These are phyloP conservation scores for Poecilia picta DNA, from an alignment of 2,797 vertebrate species.

Conservation along the genomic window DNA sequence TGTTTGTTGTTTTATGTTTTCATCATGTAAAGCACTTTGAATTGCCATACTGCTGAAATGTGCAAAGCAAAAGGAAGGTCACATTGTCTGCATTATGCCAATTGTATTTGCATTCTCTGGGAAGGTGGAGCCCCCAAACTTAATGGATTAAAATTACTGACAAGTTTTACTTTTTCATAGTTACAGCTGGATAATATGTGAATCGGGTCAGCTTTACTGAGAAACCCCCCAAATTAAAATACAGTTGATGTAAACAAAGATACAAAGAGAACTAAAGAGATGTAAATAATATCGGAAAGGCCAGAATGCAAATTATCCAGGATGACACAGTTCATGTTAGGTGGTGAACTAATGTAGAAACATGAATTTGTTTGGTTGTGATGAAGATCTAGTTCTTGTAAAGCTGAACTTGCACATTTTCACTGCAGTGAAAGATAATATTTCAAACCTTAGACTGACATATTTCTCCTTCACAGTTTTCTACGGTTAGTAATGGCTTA, in stretches of 20 bases:
- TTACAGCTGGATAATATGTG: background rate
- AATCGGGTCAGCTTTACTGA: background rate
- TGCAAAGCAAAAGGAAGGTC: background rate
- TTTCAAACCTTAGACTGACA: background rate
- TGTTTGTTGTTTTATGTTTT: too few species aligned
- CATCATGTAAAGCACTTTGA: too few species aligned
- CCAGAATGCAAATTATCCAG: background rate
- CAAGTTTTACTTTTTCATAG: background rate
- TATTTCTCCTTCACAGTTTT: background rate
- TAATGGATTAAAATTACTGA: background rate
- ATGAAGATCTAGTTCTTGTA: background rate
- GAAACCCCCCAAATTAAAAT: background rate
- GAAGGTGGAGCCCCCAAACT: background rate
- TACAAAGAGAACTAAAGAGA: background rate
- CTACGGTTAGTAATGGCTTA: background rate
- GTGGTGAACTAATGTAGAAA: background rate
- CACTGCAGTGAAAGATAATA: background rate
- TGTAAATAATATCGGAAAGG: background rate
- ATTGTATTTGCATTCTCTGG: conserved; percentile 4
- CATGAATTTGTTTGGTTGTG: background rate
- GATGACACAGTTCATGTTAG: background rate
- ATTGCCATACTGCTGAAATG: too few species aligned
- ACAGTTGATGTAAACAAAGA: background rate
- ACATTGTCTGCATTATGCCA: conserved; percentile 8
- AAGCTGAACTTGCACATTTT: background rate